Evolutionary conservation across 2,888 invertebrate genomes (phyloP).

Genomic region (Margaritifera margaritifera): DNA sequence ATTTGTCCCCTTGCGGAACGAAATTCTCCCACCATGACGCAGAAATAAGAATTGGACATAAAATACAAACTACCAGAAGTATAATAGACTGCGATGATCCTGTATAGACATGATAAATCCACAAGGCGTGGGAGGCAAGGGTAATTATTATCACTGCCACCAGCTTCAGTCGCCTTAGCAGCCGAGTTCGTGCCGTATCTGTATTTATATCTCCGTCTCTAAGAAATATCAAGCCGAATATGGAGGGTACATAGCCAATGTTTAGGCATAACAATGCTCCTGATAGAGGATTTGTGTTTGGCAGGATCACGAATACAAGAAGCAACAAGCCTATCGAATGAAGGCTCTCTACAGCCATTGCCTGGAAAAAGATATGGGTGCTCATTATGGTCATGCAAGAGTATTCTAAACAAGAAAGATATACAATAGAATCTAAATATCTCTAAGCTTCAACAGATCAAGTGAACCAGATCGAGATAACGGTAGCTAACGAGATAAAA

Average conservation of each 20-base stretch:
- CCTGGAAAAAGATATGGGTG: conserved; percentile 28
- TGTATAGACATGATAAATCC: conserved; percentile 25
- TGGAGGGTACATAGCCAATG: conserved; percentile 36
- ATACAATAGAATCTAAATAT: too few relatives aligned
- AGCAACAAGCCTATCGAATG: conserved; percentile 46
- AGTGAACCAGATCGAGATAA: too few relatives aligned
- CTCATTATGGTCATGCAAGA: too few relatives aligned
- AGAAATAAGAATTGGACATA: conserved; percentile 85
- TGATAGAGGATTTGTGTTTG: conserved; percentile 48
- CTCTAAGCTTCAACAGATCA: too few relatives aligned
- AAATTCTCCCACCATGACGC: conserved; percentile 99
- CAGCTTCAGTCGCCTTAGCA: background rate
- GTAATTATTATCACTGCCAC: background rate
- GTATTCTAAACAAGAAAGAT: too few relatives aligned
- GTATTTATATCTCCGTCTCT: conserved; percentile 3
- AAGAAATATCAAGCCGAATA: conserved; percentile 31
- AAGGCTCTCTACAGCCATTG: conserved; percentile 40
- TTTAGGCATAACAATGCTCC: conserved; percentile 41
- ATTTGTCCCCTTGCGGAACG: conserved; percentile 74
- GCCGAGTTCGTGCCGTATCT: background rate
- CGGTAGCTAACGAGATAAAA: too few relatives aligned
- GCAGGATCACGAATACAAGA: conserved; percentile 46
- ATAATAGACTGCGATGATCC: conserved; percentile 16
- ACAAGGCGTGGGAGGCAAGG: conserved; percentile 19
- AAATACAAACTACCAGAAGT: conserved; percentile 16